A percentile compares a stretch with the other conserved stretches of the same genome.
phyloP scores from a whole-genome alignment of 2,888 invertebrate genomes.

The Hirtodrosophila cameraria region DNA sequence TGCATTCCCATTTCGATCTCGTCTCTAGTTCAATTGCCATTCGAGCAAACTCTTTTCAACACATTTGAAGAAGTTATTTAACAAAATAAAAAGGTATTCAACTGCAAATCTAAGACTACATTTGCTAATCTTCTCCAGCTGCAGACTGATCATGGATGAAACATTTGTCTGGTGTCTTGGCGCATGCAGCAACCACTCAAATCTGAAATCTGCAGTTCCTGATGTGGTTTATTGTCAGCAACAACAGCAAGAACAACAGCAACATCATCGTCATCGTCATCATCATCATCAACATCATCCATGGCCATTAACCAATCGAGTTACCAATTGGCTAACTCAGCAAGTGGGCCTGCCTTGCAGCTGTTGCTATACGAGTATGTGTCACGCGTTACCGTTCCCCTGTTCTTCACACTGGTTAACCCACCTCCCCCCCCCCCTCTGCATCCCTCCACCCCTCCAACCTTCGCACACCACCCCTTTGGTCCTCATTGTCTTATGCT shows the following conservation, averaged over 20 bases:
- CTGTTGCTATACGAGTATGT: slow-evolving; percentile 60
- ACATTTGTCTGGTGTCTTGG: slow-evolving; percentile 16
- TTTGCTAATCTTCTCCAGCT: not conserved
- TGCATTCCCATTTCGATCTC: too few species aligned
- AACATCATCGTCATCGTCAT: slow-evolving; percentile 15
- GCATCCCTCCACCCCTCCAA: too few species aligned
- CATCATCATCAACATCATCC: slow-evolving; percentile 17
- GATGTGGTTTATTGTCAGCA: not conserved
- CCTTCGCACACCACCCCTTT: not conserved
- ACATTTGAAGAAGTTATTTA: too few species aligned
- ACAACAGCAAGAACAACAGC: slow-evolving; percentile 8
- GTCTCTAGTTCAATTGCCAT: too few species aligned
- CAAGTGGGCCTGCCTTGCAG: slow-evolving; percentile 52
- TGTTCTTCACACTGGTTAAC: slow-evolving; percentile 26
- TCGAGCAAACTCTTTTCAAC: too few species aligned
- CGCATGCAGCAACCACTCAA: slow-evolving; percentile 48
- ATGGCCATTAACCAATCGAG: slow-evolving; percentile 36
- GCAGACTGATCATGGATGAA: not conserved
- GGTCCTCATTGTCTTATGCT: slow-evolving; percentile 44
- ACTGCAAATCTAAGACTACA: too few species aligned
- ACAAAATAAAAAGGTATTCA: too few species aligned
- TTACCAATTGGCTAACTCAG: slow-evolving; percentile 46
- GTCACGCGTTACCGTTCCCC: slow-evolving; percentile 58
- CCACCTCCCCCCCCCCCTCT: not conserved
- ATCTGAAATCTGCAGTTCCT: slow-evolving; percentile 8